A percentile compares a stretch with the other conserved stretches of the same genome.
These are phyloP conservation scores for Harpagifer antarcticus DNA, from an alignment of 2,797 vertebrate species.

Conservation along the genomic window DNA sequence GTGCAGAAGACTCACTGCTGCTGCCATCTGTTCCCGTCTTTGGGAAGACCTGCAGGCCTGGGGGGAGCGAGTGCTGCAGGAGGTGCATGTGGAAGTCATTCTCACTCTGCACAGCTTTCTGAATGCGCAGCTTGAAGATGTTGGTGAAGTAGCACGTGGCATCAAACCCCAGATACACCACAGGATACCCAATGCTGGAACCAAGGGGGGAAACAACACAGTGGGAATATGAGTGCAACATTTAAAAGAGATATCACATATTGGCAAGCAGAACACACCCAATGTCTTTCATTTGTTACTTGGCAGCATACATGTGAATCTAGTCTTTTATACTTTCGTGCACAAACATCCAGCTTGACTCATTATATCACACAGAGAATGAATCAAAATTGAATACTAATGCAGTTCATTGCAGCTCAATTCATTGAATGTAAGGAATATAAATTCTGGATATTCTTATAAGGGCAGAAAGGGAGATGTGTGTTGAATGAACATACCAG, in stretches of 20 bases:
- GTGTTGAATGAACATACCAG: slow-evolving; percentile 75
- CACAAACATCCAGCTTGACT: slow-evolving; percentile 1
- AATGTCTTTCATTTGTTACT: neutral
- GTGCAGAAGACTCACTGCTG: slow-evolving; percentile 67
- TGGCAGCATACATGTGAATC: slow-evolving; percentile 6
- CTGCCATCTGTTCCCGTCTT: slow-evolving; percentile 78
- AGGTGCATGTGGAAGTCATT: slow-evolving; percentile 88
- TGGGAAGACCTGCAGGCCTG: slow-evolving; percentile 84
- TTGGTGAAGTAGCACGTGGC: slow-evolving; percentile 89
- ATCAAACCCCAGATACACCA: slow-evolving; percentile 88
- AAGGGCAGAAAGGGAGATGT: neutral
- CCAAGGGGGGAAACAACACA: slow-evolving; percentile 10
- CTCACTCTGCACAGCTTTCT: slow-evolving; percentile 85
- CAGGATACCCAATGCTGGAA: slow-evolving; percentile 87
- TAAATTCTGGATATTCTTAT: neutral
- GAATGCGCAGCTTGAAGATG: slow-evolving; percentile 86
- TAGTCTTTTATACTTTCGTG: neutral
- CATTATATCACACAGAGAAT: slow-evolving; percentile 4
- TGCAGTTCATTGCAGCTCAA: neutral
- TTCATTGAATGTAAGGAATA: neutral
- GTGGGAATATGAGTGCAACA: slow-evolving; percentile 1
- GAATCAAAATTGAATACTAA: neutral
- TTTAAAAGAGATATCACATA: slow-evolving; percentile 1
- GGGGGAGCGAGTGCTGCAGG: slow-evolving; percentile 86
- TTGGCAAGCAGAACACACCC: neutral